phyloP scores from a whole-genome alignment of 2,888 invertebrate genomes.

The Drosophila barbarae region DNA sequence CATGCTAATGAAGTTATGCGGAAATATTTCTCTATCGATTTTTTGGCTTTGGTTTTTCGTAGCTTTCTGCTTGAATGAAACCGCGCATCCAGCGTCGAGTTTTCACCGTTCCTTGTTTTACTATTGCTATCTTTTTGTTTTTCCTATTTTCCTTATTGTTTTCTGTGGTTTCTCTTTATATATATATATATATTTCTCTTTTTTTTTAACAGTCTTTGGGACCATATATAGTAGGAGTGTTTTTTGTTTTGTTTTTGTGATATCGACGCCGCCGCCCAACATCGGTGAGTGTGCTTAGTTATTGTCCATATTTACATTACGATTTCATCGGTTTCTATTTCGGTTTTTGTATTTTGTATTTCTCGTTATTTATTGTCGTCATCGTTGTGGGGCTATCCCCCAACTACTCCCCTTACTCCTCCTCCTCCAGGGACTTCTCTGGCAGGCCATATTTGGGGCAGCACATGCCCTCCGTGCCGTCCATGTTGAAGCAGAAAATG shows the following conservation, averaged over 20 bases:
- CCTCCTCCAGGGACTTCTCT: constrained; percentile 79
- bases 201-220: constrained; percentile 63
- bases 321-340: constrained; percentile 26
- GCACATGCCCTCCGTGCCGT: constrained; percentile 91
- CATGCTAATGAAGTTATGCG: constrained; percentile 57
- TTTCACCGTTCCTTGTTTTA: constrained; percentile 27
- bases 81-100: constrained; percentile 44
- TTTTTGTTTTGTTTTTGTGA: constrained; percentile 16
- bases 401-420: constrained; percentile 67
- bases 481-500: constrained; percentile 90
- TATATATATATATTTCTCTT: constrained; percentile 17
- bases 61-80: constrained; percentile 38
- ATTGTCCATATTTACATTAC: constrained; percentile 67
- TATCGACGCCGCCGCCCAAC: constrained; percentile 11
- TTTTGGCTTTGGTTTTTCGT: background rate
- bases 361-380: constrained; percentile 35
- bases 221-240: constrained; percentile 44
- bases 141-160: constrained; percentile 20
- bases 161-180: constrained; percentile 14
- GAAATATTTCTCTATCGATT: constrained; percentile 48
- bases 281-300: constrained; percentile 32
- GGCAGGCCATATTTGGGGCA: constrained; percentile 83
- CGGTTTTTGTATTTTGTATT: background rate
- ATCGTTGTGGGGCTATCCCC: background rate
- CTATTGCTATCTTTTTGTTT: constrained; percentile 2